Percentiles rank a stretch among this genome's conserved stretches.
Conservation (phyloP, 35 echinoderm and acorn worm genomes). For the Lytechinus variegatus region DNA sequence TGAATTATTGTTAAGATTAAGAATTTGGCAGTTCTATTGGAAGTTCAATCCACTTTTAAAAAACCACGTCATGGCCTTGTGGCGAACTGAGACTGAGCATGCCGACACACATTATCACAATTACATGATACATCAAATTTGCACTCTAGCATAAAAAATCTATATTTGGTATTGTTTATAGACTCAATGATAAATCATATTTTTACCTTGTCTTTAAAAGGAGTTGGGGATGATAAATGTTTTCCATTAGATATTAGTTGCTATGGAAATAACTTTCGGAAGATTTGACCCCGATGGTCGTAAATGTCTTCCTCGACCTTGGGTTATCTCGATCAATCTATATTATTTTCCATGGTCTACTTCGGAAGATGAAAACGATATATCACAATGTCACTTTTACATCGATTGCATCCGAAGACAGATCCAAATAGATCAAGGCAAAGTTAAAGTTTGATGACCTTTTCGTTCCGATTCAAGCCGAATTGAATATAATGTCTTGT, state of each 20-base stretch:
- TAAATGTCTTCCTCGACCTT: not conserved
- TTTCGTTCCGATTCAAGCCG: not conserved
- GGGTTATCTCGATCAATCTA: not conserved
- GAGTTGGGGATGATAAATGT: not conserved
- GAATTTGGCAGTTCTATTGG: no score
- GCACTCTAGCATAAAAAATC: not conserved
- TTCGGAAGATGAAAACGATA: slow-evolving; percentile 16
- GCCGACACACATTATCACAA: not conserved
- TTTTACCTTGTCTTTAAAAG: not conserved
- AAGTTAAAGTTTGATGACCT: not conserved
- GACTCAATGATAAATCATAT: not conserved
- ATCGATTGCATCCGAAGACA: not conserved
- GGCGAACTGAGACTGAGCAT: not conserved
- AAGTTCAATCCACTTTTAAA: not conserved
- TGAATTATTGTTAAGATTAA: not conserved
- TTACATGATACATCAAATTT: not conserved
- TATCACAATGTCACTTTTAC: not conserved
- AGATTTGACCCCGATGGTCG: not conserved
- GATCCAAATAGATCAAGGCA: not conserved
- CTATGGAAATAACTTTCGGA: not conserved
- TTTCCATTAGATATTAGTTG: not conserved
- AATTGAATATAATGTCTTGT: no score
- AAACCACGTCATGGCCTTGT: not conserved
- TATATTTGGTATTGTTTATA: not conserved
- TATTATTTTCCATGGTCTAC: not conserved